Conservation (phyloP, 1,140 invertebrate genomes). For the Pantala flavescens region DNA sequence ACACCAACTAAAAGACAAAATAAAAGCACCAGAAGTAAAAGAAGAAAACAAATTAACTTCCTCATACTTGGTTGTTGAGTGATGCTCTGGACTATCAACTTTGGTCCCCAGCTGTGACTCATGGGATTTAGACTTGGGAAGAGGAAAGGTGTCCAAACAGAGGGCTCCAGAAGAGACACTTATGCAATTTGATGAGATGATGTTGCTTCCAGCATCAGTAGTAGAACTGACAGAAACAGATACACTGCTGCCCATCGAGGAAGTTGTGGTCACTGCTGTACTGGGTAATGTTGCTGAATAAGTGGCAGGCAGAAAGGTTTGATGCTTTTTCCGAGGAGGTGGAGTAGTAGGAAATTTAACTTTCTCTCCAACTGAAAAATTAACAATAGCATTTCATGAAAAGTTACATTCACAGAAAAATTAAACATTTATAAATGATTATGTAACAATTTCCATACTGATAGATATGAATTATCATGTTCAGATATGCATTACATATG, state of each 20-base stretch:
- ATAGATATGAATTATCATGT: too few species aligned
- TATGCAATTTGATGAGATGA: not conserved
- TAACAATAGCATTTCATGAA: too few species aligned
- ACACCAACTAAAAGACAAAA: too few species aligned
- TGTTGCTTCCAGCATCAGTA: not conserved
- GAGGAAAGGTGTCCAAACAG: constrained; percentile 47
- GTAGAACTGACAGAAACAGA: not conserved
- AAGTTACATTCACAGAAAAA: too few species aligned
- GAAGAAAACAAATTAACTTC: too few species aligned
- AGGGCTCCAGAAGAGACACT: constrained; percentile 24
- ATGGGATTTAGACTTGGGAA: constrained; percentile 85
- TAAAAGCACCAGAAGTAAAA: too few species aligned
- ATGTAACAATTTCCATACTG: too few species aligned
- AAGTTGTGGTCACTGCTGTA: not conserved
- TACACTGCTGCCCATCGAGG: constrained; percentile 7
- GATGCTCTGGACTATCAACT: constrained; percentile 43
- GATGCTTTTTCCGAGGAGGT: constrained; percentile 60
- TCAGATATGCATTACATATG: too few species aligned
- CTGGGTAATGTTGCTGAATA: constrained; percentile 14
- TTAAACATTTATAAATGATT: too few species aligned
- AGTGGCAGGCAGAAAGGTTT: constrained; percentile 39
- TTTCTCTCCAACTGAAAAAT: constrained; percentile 23
- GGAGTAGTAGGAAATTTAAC: constrained; percentile 67
- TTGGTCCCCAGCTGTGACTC: constrained; percentile 70
- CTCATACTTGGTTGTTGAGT: constrained; percentile 33